Evolutionary conservation across 2,797 vertebrate species (phyloP), one percentile per base, ranked within the genome.

Genomic region (Lateolabrax maculatus): DNA sequence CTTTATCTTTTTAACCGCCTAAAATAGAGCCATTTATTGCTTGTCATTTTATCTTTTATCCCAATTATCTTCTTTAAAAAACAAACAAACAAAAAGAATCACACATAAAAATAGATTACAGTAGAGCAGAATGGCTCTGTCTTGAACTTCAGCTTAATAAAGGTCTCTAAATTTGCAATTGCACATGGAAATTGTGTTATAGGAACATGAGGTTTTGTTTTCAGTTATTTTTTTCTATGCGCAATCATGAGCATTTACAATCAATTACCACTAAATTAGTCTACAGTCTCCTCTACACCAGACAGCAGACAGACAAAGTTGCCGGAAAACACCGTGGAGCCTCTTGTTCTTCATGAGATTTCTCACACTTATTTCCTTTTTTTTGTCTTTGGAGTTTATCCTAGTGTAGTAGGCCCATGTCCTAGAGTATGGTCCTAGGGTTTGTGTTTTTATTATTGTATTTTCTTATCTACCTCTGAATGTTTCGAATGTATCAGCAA

Each of bases 1-100:
- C 48, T 65, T 74, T 29, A 53, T 49, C 73, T 36, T 10, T 53
- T 64, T 44, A 48, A 57, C 11, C 9, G 10, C 18, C 56, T 41
- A 39, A 37, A 63, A 23, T 60, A 25, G 0, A 60, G 43, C 36
- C 46, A 15, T 49, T 23, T 3, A 41, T 41, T 2, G 7, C 34
- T 19, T 23, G 10, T 56, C n/a, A 6, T n/a, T 53, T 37, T 10
- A 23, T 72, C 29, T 12, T n/a, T 73, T 0, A 16, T 36, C 29
- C 27, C 11, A 27, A 11, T 37, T n/a, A 37, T 48, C 51, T 23
- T 23, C 9, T 48, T 11, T 37, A 6, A 56, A 31, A 41, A 46
- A 29, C 39, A 49, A 37, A 60, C 2, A 31, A 11, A 51, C 52
- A 39, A n/a, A n/a, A n/a, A n/a, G n/a, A n/a, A n/a, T n/a, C 10